phyloP scores from a whole-genome alignment of 2,113 vertebrate species.

The Vidua chalybeata region DNA sequence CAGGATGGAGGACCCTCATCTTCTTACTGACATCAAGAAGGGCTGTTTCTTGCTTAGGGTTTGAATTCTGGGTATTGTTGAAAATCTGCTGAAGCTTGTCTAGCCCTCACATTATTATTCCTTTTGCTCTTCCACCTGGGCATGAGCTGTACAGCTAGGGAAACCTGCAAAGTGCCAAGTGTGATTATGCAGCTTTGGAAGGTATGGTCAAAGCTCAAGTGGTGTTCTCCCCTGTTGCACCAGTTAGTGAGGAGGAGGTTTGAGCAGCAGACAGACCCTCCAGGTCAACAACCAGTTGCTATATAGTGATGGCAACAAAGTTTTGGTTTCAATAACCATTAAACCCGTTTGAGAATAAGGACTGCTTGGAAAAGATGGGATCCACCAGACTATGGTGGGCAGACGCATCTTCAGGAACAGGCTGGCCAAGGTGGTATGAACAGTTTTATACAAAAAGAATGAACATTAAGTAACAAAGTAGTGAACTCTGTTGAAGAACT shows the following conservation, averaged over 20 bases:
- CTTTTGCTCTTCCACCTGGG: not conserved
- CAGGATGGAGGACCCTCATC: not conserved
- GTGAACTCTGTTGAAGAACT: not conserved
- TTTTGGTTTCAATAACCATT: not conserved
- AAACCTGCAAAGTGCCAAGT: not conserved
- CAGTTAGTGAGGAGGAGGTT: not conserved
- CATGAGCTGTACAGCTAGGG: not conserved
- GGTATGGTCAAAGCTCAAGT: not conserved
- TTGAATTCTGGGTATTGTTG: not conserved
- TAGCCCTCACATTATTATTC: not conserved
- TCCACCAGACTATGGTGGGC: not conserved
- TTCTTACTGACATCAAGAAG: not conserved
- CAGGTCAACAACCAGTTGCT: not conserved
- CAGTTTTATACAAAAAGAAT: not conserved
- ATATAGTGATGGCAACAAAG: not conserved
- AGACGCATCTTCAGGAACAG: not conserved
- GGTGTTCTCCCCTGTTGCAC: fast-evolving
- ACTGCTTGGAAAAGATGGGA: not conserved
- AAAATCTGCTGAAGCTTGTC: not conserved
- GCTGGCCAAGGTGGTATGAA: not conserved
- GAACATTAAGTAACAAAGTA: not conserved
- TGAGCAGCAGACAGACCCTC: not conserved
- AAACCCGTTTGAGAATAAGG: not conserved
- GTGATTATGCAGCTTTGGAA: not conserved
- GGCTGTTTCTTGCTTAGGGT: not conserved